Conservation (phyloP, 2,888 invertebrate genomes). For the Chloroclystis v-ata region DNA sequence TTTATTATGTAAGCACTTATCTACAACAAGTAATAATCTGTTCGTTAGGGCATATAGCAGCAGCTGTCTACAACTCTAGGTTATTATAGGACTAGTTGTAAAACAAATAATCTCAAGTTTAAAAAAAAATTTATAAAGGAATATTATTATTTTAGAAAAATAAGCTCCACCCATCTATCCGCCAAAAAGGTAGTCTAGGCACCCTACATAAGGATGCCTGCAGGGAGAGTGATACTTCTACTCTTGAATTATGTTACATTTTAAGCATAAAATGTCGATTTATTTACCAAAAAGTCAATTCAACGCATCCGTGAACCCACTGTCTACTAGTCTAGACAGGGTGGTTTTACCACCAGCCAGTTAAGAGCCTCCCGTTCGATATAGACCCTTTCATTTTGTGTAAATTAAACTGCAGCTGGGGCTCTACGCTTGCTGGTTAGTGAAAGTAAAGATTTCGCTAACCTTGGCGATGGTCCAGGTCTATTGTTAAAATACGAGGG, state of each 20-base stretch:
- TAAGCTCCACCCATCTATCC: too few species aligned
- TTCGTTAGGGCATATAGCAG: too few species aligned
- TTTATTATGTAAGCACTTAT: too few species aligned
- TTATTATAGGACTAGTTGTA: too few species aligned
- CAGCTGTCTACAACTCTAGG: too few species aligned
- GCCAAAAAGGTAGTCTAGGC: too few species aligned
- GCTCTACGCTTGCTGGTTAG: constrained; percentile 25
- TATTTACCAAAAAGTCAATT: constrained; percentile 31
- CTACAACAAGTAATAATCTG: too few species aligned
- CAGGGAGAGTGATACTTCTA: background rate
- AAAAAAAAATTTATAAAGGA: too few species aligned
- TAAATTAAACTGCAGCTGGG: constrained; percentile 15
- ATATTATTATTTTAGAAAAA: too few species aligned
- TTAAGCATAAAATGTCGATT: constrained; percentile 31
- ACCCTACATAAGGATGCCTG: too few species aligned
- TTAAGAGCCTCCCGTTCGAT: constrained; percentile 30
- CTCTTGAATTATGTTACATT: constrained; percentile 23
- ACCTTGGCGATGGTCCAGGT: constrained; percentile 47
- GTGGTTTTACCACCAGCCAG: constrained; percentile 40
- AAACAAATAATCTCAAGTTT: too few species aligned
- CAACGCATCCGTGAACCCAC: constrained; percentile 52
- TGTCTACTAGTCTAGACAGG: constrained; percentile 54
- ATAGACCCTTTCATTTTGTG: constrained; percentile 17
- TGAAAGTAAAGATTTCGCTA: constrained; percentile 44
- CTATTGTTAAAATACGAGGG: constrained; percentile 23